phyloP scores from a whole-genome alignment of 2,797 vertebrate species.

The Spinus pinus region DNA sequence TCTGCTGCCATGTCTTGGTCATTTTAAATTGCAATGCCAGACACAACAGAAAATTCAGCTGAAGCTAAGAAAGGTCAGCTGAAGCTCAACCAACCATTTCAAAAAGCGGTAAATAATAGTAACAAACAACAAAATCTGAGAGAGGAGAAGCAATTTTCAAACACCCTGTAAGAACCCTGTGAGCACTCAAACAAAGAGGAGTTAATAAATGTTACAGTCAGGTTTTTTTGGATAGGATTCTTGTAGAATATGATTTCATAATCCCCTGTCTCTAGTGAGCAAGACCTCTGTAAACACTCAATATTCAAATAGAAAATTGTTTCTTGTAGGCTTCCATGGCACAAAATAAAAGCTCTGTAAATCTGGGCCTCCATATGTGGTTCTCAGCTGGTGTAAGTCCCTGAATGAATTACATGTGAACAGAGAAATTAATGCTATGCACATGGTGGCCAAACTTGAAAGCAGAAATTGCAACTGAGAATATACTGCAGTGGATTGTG shows the following conservation, averaged over 20 bases:
- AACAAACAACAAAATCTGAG: neutral
- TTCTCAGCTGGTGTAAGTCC: constrained; percentile 79
- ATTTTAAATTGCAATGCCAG: neutral
- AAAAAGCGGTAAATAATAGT: neutral
- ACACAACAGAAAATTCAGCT: neutral
- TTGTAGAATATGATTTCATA: constrained; percentile 69
- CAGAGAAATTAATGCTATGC: constrained; percentile 75
- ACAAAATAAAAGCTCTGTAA: constrained; percentile 74
- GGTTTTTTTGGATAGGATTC: constrained; percentile 31
- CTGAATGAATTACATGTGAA: constrained; percentile 77
- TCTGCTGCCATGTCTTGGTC: neutral
- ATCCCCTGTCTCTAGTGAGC: constrained; percentile 69
- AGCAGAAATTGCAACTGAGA: constrained; percentile 71
- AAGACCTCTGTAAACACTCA: constrained; percentile 69
- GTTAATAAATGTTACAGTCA: constrained; percentile 44
- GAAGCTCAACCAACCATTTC: neutral
- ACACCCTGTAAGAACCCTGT: neutral
- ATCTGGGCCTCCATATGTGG: constrained; percentile 79
- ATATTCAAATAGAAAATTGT: constrained; percentile 75
- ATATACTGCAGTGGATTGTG: constrained; percentile 58
- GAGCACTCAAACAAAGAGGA: constrained; percentile 8
- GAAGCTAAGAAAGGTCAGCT: neutral
- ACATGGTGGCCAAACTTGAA: constrained; percentile 78
- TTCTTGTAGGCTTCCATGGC: constrained; percentile 75
- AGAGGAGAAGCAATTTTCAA: neutral